A percentile compares a stretch with the other conserved stretches of the same genome.
Conservation (phyloP, 2,888 invertebrate species). For the Dyspetes luteomarginatus region DNA sequence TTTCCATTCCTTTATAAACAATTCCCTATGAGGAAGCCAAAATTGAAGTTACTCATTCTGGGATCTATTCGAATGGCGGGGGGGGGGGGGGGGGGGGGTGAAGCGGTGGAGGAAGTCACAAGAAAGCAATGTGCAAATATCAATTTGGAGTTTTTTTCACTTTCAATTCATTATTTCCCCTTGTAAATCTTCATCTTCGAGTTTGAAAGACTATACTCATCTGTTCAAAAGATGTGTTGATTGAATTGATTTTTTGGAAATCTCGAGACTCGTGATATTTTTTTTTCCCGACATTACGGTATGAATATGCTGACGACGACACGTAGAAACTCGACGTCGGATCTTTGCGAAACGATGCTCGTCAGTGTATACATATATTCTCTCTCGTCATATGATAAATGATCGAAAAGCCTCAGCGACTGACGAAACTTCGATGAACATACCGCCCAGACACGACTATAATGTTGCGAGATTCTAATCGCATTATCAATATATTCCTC, state of each 20-base stretch:
- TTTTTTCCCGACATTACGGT: not conserved
- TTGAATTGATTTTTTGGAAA: not conserved
- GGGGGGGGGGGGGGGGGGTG: too few relatives aligned
- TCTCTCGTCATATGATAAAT: not conserved
- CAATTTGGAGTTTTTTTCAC: too few relatives aligned
- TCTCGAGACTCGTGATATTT: not conserved
- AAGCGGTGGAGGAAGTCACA: too few relatives aligned
- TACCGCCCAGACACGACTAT: not conserved
- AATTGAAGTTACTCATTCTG: too few relatives aligned
- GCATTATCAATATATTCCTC: not conserved
- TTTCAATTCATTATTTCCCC: too few relatives aligned
- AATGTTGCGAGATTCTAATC: not conserved
- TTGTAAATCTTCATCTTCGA: too few relatives aligned
- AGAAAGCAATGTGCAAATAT: too few relatives aligned
- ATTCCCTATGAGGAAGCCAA: too few relatives aligned
- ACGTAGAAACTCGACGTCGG: not conserved
- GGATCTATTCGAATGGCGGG: too few relatives aligned
- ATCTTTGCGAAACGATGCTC: not conserved
- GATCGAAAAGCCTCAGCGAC: not conserved
- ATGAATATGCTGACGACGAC: not conserved
- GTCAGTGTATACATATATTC: not conserved
- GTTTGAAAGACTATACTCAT: too few relatives aligned
- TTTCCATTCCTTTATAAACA: too few relatives aligned
- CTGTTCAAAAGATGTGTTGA: constrained; percentile 11
- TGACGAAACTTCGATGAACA: not conserved